Evolutionary conservation across 2,113 vertebrate genomes (phyloP).

Genomic region (Tricholaema leucomelas): DNA sequence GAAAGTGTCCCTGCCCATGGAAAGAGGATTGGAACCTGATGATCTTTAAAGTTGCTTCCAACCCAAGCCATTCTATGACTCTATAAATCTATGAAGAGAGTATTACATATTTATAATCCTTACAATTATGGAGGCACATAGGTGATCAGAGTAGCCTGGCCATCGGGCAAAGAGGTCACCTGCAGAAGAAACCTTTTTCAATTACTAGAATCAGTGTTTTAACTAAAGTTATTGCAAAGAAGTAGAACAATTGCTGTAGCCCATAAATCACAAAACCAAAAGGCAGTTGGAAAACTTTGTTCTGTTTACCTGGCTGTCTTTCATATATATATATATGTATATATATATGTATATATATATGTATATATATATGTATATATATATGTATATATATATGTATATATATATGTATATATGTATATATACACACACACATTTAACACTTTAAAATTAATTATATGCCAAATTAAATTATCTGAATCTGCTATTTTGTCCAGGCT

Average conservation of each 20-base stretch:
- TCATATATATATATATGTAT: no score
- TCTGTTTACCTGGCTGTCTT: neutral
- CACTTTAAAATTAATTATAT: neutral
- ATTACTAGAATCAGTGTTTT: neutral
- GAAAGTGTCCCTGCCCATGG: no score
- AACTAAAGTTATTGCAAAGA: neutral
- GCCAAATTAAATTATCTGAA: neutral
- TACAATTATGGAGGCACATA: neutral
- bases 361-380: no score
- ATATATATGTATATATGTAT: no score
- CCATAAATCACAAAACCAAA: neutral
- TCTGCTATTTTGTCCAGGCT: neutral
- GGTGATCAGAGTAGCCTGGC: neutral
- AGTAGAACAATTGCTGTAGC: neutral
- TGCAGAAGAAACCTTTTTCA: neutral
- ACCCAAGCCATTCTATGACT: no score
- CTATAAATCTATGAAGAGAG: no score
- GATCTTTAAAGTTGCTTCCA: no score
- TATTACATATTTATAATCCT: neutral
- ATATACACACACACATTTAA: no score
- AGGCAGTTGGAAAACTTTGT: neutral
- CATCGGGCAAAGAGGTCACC: neutral
- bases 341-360: no score
- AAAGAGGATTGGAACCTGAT: no score
- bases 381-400: no score